Evolutionary conservation across 2,888 invertebrate genomes (phyloP), one percentile per base, ranked within the genome.

Genomic region (Spatulosminthurus flaviceps): DNA sequence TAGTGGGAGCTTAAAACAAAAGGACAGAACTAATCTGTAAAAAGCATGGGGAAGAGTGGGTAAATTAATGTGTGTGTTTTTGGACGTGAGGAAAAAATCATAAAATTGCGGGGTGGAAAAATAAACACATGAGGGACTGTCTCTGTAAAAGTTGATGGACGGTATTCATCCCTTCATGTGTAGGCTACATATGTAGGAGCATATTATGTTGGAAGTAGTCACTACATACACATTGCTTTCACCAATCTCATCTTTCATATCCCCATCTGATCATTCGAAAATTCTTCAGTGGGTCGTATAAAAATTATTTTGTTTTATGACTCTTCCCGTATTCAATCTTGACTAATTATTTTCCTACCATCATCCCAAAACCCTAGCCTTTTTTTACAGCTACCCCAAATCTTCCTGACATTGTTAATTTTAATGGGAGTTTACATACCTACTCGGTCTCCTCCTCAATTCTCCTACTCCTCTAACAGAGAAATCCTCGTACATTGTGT

Each of bases 271-370:
- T 67, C 67, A 67, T 67, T n/a, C 1, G 51, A 29, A 64, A 19
- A 28, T 67, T 28, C 67, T 67, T 26, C 67, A 28, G 67, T 67
- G 67, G 67, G 67, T 24, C 64, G 26, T 64, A 28, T 67, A 67
- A 67, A 67, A 67, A 67, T 67, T 67, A 67, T 19, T 67, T 26
- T 64, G 26, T 64, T 64, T 64, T 64, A 64, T 21, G 21, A 64
- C 64, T 64, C 26, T 21, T 21, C 5, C 34, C 34, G 4, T 34
- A 34, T 34, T 34, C 34, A 34, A 34, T 34, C 34, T 34, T 34
- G 4, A 34, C 34, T 34, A 34, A 34, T 34, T n/a, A n/a, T n/a
- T 34, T 34, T 34, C 34, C 34, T 34, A 9, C 5, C 5, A 34
- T 7, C 34, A 34, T 34, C 34, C 34, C 4, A n/a, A n/a, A n/a